phyloP scores from a whole-genome alignment of 30 jellyfish, hydroid and myxozoan genomes.

The Sanderia malayensis region DNA sequence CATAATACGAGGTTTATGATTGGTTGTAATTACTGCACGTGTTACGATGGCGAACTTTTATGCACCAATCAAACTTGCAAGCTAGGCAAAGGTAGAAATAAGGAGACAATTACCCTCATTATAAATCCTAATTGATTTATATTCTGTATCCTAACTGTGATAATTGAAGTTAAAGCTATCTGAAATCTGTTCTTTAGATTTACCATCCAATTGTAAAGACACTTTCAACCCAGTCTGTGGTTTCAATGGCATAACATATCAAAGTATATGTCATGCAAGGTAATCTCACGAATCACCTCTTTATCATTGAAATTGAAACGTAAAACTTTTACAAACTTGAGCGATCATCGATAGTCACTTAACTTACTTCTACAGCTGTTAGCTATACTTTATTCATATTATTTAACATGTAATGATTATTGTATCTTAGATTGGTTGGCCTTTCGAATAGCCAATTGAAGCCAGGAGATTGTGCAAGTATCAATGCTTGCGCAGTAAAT shows the following conservation, averaged over 20 bases:
- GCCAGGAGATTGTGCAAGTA: conserved; percentile 51
- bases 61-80: conserved; percentile 46
- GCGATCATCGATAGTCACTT: too few relatives aligned
- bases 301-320: too few relatives aligned
- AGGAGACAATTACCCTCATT: too few relatives aligned
- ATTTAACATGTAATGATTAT: too few relatives aligned
- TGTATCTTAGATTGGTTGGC: conserved; percentile 20
- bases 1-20: conserved; percentile 24
- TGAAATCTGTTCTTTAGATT: conserved; percentile 9
- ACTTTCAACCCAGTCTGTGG: conserved; percentile 81
- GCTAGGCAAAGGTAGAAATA: not conserved
- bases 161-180: too few relatives aligned
- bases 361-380: too few relatives aligned
- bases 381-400: too few relatives aligned
- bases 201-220: conserved; percentile 48
- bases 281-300: too few relatives aligned
- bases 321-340: too few relatives aligned
- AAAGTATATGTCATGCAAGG: conserved; percentile 84
- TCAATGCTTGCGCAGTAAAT: conserved; percentile 47
- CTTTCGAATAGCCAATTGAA: not conserved
- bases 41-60: conserved; percentile 63
- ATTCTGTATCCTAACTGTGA: too few relatives aligned
- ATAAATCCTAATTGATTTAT: too few relatives aligned
- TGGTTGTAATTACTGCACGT: conserved; percentile 59
- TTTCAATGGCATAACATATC: conserved; percentile 79